Base-by-base conservation (phyloP, 2,888 invertebrate genomes). In the Dinocampus coccinellae region DNA sequence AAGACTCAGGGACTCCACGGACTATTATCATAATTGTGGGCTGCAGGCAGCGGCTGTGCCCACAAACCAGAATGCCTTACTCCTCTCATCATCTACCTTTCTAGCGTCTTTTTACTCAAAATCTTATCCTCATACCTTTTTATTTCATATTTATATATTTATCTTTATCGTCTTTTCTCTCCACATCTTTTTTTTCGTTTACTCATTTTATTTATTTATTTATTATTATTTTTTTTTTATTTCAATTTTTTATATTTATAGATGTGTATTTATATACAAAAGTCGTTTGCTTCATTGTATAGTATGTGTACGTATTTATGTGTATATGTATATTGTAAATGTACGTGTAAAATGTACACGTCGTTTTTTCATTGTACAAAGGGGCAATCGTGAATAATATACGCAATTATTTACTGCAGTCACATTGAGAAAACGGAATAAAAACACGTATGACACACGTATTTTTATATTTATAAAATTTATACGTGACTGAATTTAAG, bases 21-120 rank as follows among this genome's bases (percentile, higher is more conserved):
- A 83, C 85, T 85, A 87, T 87, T 87, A 87, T 85, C 87, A 86
- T 87, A 87, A 87, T 87, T 87, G 86, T 83, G 84, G 86, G 84
- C 84, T 86, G 84, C 84, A 83, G 85, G 84, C 85, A 86, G 79
- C 83, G 85, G 83, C 84, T 86, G 85, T 86, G 82, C 87, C 87
- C 85, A 87, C 87, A 87, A 87, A 87, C 87, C 86, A 86, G 87
- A 86, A 85, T 85, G 82, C 82, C 79, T 81, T 16, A 16, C 82
- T 81, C 83, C 86, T 84, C 86, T 84, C 86, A 83, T 85, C 85
- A 82, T 83, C 82, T 79, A 80, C 83, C 65, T 64, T 68, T 64
- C 69, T 75, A 67, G 71, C 75, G 70, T 78, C 78, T 78, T 78
- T 81, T 82, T 78, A 80, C 77, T 76, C 75, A 75, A 79, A 80